Percentiles rank a stretch among this genome's conserved stretches.
Conservation (phyloP, 2,888 invertebrate genomes). For the Hypomecis atomaria region DNA sequence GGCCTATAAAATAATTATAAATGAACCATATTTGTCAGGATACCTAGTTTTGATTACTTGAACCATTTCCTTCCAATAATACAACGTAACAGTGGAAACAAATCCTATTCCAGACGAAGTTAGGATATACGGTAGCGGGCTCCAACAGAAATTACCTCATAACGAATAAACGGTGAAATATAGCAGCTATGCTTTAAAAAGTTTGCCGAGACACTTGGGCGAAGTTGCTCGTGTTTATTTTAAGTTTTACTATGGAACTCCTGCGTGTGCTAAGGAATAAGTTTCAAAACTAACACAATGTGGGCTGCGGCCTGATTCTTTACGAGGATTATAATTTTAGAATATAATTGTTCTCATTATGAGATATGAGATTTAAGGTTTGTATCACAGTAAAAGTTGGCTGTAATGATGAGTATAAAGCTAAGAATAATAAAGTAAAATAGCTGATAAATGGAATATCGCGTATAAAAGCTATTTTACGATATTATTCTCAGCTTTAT, state of each 20-base stretch:
- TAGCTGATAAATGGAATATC: too few relatives aligned
- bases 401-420: too few relatives aligned
- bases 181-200: conserved; percentile 14
- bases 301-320: background rate
- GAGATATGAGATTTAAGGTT: too few relatives aligned
- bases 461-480: too few relatives aligned
- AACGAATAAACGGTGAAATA: conserved; percentile 18
- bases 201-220: conserved; percentile 16
- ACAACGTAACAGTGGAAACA: conserved; percentile 48
- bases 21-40: too few relatives aligned
- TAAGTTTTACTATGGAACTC: conserved; percentile 8
- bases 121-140: conserved; percentile 24
- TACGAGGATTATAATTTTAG: too few relatives aligned
- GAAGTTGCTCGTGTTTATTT: conserved; percentile 6
- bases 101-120: conserved; percentile 27
- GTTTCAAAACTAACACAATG: background rate
- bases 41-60: too few relatives aligned
- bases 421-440: too few relatives aligned
- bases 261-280: background rate
- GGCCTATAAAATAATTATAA: too few relatives aligned
- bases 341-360: too few relatives aligned
- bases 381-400: too few relatives aligned
- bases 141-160: conserved; percentile 25
- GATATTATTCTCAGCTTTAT: too few relatives aligned
- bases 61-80: background rate